A percentile compares a stretch with the other conserved stretches of the same genome.
Evolutionary conservation across 1,140 invertebrate species (phyloP).

Genomic region (Lasioglossum baleicum): DNA sequence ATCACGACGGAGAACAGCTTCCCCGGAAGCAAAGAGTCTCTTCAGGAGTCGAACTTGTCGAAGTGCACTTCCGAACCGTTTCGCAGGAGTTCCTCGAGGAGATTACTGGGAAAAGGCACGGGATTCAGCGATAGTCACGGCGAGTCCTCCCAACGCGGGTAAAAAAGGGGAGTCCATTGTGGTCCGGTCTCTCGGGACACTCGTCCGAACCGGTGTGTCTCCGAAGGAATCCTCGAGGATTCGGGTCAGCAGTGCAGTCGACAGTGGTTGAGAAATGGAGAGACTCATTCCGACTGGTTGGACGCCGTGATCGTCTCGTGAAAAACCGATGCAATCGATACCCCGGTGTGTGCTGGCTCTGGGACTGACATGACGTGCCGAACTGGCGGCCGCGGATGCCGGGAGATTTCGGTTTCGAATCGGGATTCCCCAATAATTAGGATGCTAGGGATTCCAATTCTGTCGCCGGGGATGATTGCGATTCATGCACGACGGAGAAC

Average conservation of each 20-base stretch:
- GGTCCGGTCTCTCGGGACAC: not conserved
- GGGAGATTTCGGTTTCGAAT: conserved; percentile 13
- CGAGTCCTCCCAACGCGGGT: not conserved
- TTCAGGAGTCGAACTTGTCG: no score
- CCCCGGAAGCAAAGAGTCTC: no score
- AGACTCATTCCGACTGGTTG: conserved; percentile 7
- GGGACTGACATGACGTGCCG: no score
- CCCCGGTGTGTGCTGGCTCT: no score
- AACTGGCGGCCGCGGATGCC: not conserved
- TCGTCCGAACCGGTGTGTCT: not conserved
- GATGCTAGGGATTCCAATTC: conserved; percentile 38
- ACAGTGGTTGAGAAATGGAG: conserved; percentile 15
- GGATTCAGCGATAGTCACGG: not conserved
- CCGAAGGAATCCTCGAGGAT: not conserved
- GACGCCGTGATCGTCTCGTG: not conserved
- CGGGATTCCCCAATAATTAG: conserved; percentile 32
- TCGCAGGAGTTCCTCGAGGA: not conserved
- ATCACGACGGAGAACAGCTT: no score
- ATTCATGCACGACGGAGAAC: conserved; percentile 25
- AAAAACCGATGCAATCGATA: conserved; percentile 11
- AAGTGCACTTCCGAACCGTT: not conserved
- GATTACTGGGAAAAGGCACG: conserved; percentile 1
- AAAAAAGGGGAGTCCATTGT: conserved; percentile 5
- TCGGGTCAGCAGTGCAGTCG: not conserved
- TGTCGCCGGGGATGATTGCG: conserved; percentile 28